Percentiles rank a stretch among this genome's conserved stretches.
phyloP scores from a whole-genome alignment of 1,140 invertebrate species.

The Bombus picipes region DNA sequence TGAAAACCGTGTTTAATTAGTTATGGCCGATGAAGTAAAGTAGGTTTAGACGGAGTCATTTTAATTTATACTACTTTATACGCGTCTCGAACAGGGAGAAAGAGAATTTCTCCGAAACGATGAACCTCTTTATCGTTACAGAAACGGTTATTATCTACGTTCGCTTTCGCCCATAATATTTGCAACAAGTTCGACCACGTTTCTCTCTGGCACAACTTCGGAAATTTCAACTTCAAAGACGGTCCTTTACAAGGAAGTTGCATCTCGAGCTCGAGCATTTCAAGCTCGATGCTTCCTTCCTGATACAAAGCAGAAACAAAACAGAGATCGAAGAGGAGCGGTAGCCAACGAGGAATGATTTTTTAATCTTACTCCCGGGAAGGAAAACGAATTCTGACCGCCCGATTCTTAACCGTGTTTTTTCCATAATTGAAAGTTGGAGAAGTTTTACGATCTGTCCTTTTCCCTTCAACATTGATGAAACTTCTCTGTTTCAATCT shows the following conservation, averaged over 20 bases:
- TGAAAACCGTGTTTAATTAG: not conserved
- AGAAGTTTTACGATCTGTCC: too few relatives aligned
- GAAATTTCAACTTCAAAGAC: not conserved
- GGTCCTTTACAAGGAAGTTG: not conserved
- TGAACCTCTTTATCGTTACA: not conserved
- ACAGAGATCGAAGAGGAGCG: not conserved
- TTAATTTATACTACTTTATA: not conserved
- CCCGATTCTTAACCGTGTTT: not conserved
- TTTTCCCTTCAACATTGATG: too few relatives aligned
- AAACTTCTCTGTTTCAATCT: conserved; percentile 35
- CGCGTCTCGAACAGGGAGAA: too few relatives aligned
- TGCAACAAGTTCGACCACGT: not conserved
- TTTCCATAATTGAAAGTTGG: conserved; percentile 8
- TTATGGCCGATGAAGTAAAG: not conserved
- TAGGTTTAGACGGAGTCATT: too few relatives aligned
- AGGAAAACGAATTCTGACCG: not conserved
- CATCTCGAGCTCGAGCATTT: not conserved
- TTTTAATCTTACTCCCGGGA: not conserved
- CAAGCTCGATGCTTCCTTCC: too few relatives aligned
- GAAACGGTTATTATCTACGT: not conserved
- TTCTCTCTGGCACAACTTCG: not conserved
- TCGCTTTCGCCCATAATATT: not conserved
- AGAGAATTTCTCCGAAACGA: not conserved
- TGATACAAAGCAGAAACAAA: not conserved
- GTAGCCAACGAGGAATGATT: not conserved